phyloP scores from a whole-genome alignment of 2,888 invertebrate species.

The Eupithecia subfuscata region DNA sequence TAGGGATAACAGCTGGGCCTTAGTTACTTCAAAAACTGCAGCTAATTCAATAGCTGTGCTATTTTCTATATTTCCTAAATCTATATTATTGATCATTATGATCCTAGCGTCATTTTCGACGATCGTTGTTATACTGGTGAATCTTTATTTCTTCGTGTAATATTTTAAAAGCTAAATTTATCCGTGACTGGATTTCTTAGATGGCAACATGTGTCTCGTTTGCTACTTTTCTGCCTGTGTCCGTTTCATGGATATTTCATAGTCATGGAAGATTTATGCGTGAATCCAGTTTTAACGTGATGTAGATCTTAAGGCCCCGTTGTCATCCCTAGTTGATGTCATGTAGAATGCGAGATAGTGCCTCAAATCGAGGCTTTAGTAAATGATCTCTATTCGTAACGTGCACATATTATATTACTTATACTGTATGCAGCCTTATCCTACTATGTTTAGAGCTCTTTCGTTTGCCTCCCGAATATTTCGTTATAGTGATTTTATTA shows the following conservation, averaged over 20 bases:
- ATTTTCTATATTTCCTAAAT: neutral
- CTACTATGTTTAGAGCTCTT: constrained; percentile 47
- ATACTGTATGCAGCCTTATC: constrained; percentile 42
- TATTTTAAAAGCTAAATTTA: neutral
- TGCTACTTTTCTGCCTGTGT: neutral
- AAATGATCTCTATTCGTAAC: constrained; percentile 63
- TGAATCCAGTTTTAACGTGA: neutral
- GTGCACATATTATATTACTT: constrained; percentile 54
- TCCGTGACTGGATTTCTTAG: neutral
- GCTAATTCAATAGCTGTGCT: neutral
- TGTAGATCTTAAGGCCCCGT: constrained; percentile 9
- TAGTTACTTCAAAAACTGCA: neutral
- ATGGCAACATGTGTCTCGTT: neutral
- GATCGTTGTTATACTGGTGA: neutral
- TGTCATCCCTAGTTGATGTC: constrained; percentile 13
- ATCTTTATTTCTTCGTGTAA: neutral
- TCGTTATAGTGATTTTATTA: constrained; percentile 53
- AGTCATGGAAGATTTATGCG: neutral
- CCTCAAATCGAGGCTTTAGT: constrained; percentile 53
- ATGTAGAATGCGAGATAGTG: constrained; percentile 49
- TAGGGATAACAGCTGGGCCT: constrained; percentile 8
- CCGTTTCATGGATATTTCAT: neutral
- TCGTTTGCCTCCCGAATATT: constrained; percentile 46
- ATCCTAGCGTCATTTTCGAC: neutral
- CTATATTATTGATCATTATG: neutral